Base-by-base conservation (phyloP, 2,113 vertebrate species). In the Chunga burmeisteri region DNA sequence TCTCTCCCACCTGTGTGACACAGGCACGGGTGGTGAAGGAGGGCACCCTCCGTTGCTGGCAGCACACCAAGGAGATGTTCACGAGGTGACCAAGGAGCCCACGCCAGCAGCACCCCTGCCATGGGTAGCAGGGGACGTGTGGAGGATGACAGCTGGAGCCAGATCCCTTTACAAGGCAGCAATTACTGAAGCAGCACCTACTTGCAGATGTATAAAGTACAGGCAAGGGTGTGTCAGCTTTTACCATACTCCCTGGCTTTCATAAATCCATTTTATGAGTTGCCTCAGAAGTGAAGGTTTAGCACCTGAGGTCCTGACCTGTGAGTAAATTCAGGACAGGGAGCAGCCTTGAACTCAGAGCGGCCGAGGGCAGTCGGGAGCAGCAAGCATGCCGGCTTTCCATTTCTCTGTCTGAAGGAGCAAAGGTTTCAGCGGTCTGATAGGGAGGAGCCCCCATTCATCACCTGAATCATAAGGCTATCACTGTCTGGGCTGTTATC, bases 281-380 rank as follows among this genome's bases (percentile, higher is more conserved):
- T 50, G 0, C 68, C 55, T 71, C 61, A 87, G 70, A 87, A 80
- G 63, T 78, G 62, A 65, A 75, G 65, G 75, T 56, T 93, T 74
- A 82, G 13, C 85, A 81, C 79, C 71, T 4, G 9, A 96, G 88
- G 80, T 66, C 92, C 71, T 87, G 88, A 97, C 90, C 82, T 6
- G 5, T 55, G 38, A 84, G 52, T 55, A 84, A 88, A 75, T 44
- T 47, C 61, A 85, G 82, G 53, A 50, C 79, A 90, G 53, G 84
- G 88, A 96, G 53, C 52, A 82, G 86, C 70, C 62, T 53, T 77
- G 58, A 75, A 38, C 81, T 93, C 66, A 30, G 38, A 59, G 38
- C 0, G 0, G 22, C 63, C 1, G 0, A 75, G 62, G 36, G 81
- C 2, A 0, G 4, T 3, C 6, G 0, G 83, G 65, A 87, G 62